Base-by-base conservation (phyloP, 2,888 invertebrate genomes). In the Pristionchus entomophagus region DNA sequence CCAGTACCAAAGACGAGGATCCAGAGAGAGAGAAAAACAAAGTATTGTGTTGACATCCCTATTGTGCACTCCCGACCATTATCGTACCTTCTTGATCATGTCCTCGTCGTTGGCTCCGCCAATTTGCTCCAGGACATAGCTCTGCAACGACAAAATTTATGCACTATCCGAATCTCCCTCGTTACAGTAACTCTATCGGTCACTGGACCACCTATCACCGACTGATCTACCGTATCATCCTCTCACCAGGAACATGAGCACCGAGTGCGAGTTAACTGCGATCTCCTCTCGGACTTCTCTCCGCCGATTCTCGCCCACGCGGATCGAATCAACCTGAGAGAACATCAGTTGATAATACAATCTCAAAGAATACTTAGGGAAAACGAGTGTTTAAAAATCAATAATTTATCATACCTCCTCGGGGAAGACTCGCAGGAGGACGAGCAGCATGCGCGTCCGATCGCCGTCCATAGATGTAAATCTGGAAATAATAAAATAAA, bases 371-470 rank as follows among this genome's bases (percentile, higher is more conserved):
- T 19, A 10, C 8, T 45, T 14, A 45, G 4, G 69, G 69, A 35
- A 69, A 69, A 10, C 69, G 29, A 8, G 35, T 19, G 35, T 29
- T n/a, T 32, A 6, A 22, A 8, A 22, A 59, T n/a, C 29, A 59
- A 59, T 59, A 8, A 22, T 26, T n/a, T 10, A 32, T 19, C 53
- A 35, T 26, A 85, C 69, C 95, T 99, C 99, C 95, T 99, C 99
- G 8, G 99, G 98, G 92, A 99, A 95, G 41, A 98, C 96, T 78
- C 96, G 97, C 89, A 99, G 95, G 90, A 99, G 96, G 95, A 98
- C 97, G 91, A 99, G 94, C 87, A 99, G 95, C 41, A 97, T 97
- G 95, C 96, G 96, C 89, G 96, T 95, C 41, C 95, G 94, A 56
- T 94, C 93, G 22, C 92, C 89, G 87, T 93, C 93, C 53, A 89